Evolutionary conservation across 2,113 vertebrate genomes (phyloP).

Genomic region (Struthio camelus): DNA sequence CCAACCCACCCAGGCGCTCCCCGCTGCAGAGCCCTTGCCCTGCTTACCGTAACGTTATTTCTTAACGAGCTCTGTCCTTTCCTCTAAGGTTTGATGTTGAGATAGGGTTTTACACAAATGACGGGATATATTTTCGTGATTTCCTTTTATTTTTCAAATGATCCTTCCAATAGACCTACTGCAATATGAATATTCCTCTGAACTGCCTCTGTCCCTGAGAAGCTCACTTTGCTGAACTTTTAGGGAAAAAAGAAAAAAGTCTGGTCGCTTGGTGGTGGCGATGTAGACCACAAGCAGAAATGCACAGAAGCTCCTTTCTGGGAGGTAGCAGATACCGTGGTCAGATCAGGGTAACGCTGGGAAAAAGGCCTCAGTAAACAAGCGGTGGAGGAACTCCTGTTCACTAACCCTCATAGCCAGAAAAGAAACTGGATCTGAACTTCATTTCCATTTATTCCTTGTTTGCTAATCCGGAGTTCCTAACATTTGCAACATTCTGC

Average conservation of each 20-base stretch:
- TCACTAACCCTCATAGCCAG: accelerated
- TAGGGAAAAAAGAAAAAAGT: not conserved
- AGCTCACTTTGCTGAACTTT: not conserved
- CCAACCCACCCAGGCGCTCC: not conserved
- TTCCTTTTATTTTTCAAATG: not conserved
- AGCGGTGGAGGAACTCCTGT: not conserved
- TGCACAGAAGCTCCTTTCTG: not conserved
- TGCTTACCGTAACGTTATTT: not conserved
- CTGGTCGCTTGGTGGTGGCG: not conserved
- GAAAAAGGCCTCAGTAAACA: not conserved
- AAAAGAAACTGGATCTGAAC: not conserved
- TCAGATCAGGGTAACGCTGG: not conserved
- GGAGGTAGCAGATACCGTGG: not conserved
- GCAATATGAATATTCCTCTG: not conserved
- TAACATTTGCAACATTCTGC: not conserved
- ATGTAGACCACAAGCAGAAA: accelerated
- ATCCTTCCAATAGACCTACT: not conserved
- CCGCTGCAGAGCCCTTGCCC: not conserved
- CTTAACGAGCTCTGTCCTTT: not conserved
- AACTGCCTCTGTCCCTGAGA: not conserved
- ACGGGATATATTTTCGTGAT: not conserved
- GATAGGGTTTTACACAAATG: not conserved
- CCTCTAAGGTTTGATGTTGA: not conserved
- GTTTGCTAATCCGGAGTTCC: not conserved
- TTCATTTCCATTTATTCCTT: not conserved